Base-by-base conservation (phyloP, 2,797 vertebrate species). In the Pseudochromis fuscus region DNA sequence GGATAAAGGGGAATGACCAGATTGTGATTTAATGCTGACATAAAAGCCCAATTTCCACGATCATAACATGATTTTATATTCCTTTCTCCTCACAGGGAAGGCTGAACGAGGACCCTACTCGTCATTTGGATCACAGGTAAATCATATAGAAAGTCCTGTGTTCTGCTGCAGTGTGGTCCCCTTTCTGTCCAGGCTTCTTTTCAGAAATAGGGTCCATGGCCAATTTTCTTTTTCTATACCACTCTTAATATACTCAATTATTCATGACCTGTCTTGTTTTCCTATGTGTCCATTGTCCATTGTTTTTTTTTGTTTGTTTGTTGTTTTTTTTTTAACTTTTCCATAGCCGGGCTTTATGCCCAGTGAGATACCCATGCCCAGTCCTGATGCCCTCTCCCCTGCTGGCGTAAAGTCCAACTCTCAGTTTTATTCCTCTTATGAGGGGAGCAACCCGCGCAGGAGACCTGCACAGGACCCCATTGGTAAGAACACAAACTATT, bases 391-490 rank as follows among this genome's bases (percentile, higher is more conserved):
- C 0, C 93, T 96, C 11, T 97, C 98, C 38, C 96, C 95, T 2
- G 93, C 96, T 0, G 95, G 95, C 24, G 81, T 93, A 67, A 99
- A 99, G 91, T 87, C 95, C 1, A 86, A 86, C 25, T 92, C 96
- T 28, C 96, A 96, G 75, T 98, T 95, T 91, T 99, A 97, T 83
- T 52, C 89, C 58, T 89, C 96, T 3, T 98, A 95, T 64, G 89
- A 90, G 35, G 87, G 84, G 35, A 85, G 53, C 69, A 91, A 85
- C 72, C 48, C 95, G 60, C 94, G 96, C 83, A 93, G 96, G 72
- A 93, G 97, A 86, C 91, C 95, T 3, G 89, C 95, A 13, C 97
- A 98, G 38, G 88, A 94, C 48, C 89, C 86, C 78, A 91, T 95
- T 51, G 98, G 98, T 99, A 89, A 94, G 95, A 65, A 19, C 53